phyloP scores from a whole-genome alignment of 2,797 vertebrate species.

The Phoebastria nigripes region DNA sequence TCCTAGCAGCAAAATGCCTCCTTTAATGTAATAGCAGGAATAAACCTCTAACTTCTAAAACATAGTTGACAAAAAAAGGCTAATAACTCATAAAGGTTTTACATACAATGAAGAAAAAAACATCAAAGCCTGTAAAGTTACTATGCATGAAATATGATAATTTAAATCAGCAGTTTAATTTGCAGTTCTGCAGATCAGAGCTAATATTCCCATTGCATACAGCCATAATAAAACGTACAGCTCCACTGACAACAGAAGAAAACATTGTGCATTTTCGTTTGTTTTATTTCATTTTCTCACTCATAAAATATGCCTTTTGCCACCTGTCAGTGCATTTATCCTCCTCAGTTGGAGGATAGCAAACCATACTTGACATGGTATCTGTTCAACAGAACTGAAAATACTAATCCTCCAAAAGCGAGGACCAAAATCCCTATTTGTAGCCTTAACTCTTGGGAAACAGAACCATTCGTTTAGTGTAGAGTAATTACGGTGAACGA shows the following conservation, averaged over 20 bases:
- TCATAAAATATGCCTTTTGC: background rate
- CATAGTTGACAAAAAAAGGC: background rate
- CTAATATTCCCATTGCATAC: background rate
- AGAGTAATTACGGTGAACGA: background rate
- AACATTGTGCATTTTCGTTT: background rate
- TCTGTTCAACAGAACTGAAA: background rate
- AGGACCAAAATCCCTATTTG: background rate
- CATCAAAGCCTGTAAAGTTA: background rate
- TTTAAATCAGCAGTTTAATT: constrained; percentile 30
- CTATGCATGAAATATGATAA: background rate
- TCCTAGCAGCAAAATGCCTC: background rate
- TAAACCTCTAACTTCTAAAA: constrained; percentile 20
- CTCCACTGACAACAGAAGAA: background rate
- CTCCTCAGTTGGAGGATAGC: background rate
- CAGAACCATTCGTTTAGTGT: background rate
- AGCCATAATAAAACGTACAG: background rate
- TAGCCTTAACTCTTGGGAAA: background rate
- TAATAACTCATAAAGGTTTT: background rate
- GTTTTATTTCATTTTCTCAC: background rate
- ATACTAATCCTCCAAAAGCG: background rate
- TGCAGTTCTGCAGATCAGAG: background rate
- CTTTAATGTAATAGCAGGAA: background rate
- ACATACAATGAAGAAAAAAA: background rate
- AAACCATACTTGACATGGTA: background rate
- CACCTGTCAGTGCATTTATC: background rate